These are phyloP conservation scores for Villa cingulata DNA, from an alignment of 2,888 invertebrate species.

Conservation along the genomic window DNA sequence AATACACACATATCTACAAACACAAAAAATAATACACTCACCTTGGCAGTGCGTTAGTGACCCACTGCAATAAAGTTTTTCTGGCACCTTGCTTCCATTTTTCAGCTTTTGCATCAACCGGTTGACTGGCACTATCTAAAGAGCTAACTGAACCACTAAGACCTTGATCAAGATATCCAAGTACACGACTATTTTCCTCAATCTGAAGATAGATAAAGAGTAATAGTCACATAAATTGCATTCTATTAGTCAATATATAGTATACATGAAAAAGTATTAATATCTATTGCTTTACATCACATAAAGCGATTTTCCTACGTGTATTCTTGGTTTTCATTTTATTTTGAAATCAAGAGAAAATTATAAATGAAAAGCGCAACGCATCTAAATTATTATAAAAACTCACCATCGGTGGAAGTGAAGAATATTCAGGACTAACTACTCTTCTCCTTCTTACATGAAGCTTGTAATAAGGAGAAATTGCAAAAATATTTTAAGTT, in stretches of 20 bases:
- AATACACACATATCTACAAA: neutral
- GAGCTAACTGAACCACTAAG: conserved; percentile 69
- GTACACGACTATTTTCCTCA: conserved; percentile 83
- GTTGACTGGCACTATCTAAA: conserved; percentile 58
- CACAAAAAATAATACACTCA: conserved; percentile 31
- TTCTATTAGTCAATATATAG: too few species aligned
- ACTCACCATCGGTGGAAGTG: conserved; percentile 8
- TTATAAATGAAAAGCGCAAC: neutral
- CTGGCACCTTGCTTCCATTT: conserved; percentile 81
- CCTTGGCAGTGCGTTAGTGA: conserved; percentile 79
- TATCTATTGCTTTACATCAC: too few species aligned
- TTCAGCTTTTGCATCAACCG: conserved; percentile 42
- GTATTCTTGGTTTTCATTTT: too few species aligned
- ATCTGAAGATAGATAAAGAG: conserved; percentile 46
- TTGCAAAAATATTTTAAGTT: conserved; percentile 4
- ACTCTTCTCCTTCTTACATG: conserved; percentile 10
- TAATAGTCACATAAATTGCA: neutral
- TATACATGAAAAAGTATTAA: too few species aligned
- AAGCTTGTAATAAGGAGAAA: conserved; percentile 11
- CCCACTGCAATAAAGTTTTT: conserved; percentile 87
- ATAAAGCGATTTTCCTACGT: too few species aligned
- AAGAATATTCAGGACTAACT: conserved; percentile 6
- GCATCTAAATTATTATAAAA: neutral
- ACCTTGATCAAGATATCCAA: conserved; percentile 71
- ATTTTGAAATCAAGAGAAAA: too few species aligned